Evolutionary conservation across 2,797 vertebrate species (phyloP), one percentile per base, ranked within the genome.

Genomic region (Ficedula albicollis): DNA sequence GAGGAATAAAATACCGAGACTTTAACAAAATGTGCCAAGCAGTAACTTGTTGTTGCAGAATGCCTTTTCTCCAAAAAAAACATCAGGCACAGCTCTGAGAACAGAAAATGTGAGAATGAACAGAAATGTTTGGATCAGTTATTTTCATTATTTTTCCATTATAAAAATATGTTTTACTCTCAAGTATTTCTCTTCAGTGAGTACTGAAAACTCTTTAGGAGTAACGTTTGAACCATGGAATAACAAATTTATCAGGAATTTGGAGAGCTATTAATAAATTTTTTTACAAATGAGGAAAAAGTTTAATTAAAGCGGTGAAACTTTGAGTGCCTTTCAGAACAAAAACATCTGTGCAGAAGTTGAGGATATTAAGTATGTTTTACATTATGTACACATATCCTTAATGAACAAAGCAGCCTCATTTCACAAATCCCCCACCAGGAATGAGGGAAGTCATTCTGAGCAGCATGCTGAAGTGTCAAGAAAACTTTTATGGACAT

Each of bases 401-500:
- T 75, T 89, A 62, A 70, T 73, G 58, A 94, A 96, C 73, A 96
- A 89, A 93, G 85, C 87, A 83, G 78, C 72, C 74, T 76, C 75
- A 1, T 85, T 89, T 92, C 80, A 62, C 76, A 82, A 72, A 63
- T 78, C 46, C 6, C 41, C 66, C 56, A 10, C 29, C 46, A 69
- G 72, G 66, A 95, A 56, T n/a, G 59, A 55, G 66, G 32, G 32
- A 77, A 90, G 81, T 70, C 62, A 21, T 82, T 96, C 79, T 79
- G 60, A 85, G 39, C 87, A 56, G 27, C 6, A 2, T 11, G 84
- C 62, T 56, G 79, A 84, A 94, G 82, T 84, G 94, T 84, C 89
- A 92, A 63, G 75, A 80, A 94, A 95, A 96, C 93, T 95, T 95
- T 79, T 91, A 90, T 44, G 76, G 95, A 26, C 81, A 89, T 96